These are phyloP conservation scores for Tamandua tetradactyla DNA, from an alignment of 2,797 vertebrate genomes.

Conservation along the genomic window DNA sequence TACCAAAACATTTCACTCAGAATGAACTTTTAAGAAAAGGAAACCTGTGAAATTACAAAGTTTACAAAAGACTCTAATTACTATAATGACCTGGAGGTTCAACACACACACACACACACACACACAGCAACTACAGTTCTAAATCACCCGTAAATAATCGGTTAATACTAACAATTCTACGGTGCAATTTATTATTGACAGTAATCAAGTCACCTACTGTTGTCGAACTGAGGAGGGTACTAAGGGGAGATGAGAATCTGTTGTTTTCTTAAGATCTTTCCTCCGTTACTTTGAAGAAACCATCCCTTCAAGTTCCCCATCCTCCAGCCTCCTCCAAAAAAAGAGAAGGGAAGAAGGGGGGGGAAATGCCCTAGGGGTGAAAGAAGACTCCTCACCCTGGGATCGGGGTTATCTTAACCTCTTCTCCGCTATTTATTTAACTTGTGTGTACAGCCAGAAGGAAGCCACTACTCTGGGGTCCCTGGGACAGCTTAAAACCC, in stretches of 20 bases:
- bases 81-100: slow-evolving; percentile 57
- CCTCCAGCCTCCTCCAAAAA: neutral
- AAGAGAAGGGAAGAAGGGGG: neutral
- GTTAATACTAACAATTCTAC: slow-evolving; percentile 8
- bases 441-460: slow-evolving; percentile 65
- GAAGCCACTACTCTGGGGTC: slow-evolving; percentile 63
- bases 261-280: slow-evolving; percentile 51
- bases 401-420: slow-evolving; percentile 75
- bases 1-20: slow-evolving; percentile 62
- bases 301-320: neutral
- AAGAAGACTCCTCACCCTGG: slow-evolving; percentile 60
- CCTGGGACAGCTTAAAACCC: slow-evolving; percentile 61
- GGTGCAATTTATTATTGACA: slow-evolving; percentile 13
- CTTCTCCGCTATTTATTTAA: slow-evolving; percentile 75
- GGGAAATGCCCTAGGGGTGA: slow-evolving; percentile 36
- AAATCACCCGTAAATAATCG: slow-evolving; percentile 44
- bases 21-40: slow-evolving; percentile 61
- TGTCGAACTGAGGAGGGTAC: neutral
- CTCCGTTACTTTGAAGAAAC: slow-evolving; percentile 48
- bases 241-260: neutral
- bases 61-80: slow-evolving; percentile 69
- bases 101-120: slow-evolving; percentile 33
- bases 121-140: neutral
- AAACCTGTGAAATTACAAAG: slow-evolving; percentile 68
- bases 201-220: slow-evolving; percentile 3